Evolutionary conservation across 2,888 invertebrate genomes (phyloP), one percentile per base, ranked within the genome.

Genomic region (Malachius bipustulatus): DNA sequence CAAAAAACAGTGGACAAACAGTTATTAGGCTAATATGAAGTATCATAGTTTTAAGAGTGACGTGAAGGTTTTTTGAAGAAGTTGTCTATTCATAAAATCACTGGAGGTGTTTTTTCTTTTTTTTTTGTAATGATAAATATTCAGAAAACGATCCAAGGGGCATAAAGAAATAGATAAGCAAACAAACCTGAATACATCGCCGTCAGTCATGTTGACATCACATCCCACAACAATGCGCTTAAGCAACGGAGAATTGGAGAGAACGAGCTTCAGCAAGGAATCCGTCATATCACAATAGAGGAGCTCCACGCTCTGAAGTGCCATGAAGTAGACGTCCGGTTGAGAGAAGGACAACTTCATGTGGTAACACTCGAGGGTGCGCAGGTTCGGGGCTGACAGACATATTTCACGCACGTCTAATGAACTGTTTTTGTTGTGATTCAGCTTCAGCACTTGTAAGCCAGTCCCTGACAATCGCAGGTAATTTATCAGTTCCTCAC

Each of bases 171-270:
- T n/a, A n/a, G n/a, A n/a, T n/a, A n/a, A n/a, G n/a, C n/a, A n/a
- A n/a, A n/a, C n/a, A n/a, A n/a, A n/a, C n/a, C n/a, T n/a, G 62
- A 47, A 71, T 52, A 79, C 68, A 55, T 80, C 80, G 37, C 74
- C 73, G 52, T 80, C 80, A 36, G 71, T 75, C 49, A 80, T 63
- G 40, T 69, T 70, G 9, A 79, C 66, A 46, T 71, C 70, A 49
- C 78, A 77, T 1, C 77, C 75, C 2, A 79, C 72, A 26, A 77
- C 64, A 16, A 79, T 59, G 46, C 73, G 75, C 47, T 71, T 68
- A 4, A 75, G 62, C 28, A 66, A 71, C 3, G 73, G 73, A 41
- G 69, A 65, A 35, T 69, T 67, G 32, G 71, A 73, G 56, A 79
- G 69, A 14, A 79, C 56, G 45, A 70, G 70, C 50, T 70, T 76